phyloP scores from a whole-genome alignment of 2,113 vertebrate species.

The Amazona vittata region DNA sequence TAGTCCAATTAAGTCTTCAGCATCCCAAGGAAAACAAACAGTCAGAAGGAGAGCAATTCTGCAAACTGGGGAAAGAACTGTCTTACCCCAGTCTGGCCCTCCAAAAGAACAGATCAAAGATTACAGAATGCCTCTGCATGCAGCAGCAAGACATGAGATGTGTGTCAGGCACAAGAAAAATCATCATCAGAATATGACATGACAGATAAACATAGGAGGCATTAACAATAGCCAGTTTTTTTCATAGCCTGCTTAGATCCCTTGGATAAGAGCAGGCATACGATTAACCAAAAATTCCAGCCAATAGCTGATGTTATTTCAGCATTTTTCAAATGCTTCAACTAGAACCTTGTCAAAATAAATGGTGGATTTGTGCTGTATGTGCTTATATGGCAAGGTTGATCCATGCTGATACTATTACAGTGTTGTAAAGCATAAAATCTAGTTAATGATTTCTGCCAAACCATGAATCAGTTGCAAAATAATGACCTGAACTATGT shows the following conservation, averaged over 20 bases:
- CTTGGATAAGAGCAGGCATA: conserved; percentile 29
- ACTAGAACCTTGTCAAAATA: conserved; percentile 77
- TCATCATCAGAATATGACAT: conserved; percentile 34
- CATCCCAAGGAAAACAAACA: background rate
- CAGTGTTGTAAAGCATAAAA: conserved; percentile 75
- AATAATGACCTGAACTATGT: conserved; percentile 71
- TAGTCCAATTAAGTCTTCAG: background rate
- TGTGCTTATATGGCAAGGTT: conserved; percentile 84
- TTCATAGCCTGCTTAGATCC: conserved; percentile 49
- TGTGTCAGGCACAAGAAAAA: conserved; percentile 52
- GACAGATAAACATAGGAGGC: conserved; percentile 43
- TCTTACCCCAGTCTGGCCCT: background rate
- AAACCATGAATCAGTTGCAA: conserved; percentile 82
- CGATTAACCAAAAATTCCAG: conserved; percentile 44
- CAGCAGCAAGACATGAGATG: conserved; percentile 21
- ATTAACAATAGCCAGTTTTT: conserved; percentile 51
- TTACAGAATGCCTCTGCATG: background rate
- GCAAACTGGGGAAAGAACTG: background rate
- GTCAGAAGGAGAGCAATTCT: background rate
- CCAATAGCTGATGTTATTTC: conserved; percentile 67
- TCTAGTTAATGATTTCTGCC: conserved; percentile 75
- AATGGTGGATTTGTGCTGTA: conserved; percentile 68
- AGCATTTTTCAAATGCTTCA: conserved; percentile 78
- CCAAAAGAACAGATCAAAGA: background rate
- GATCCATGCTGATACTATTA: conserved; percentile 71